These are phyloP conservation scores for Phaenicophaeus curvirostris DNA, from an alignment of 2,797 vertebrate species.

Conservation along the genomic window DNA sequence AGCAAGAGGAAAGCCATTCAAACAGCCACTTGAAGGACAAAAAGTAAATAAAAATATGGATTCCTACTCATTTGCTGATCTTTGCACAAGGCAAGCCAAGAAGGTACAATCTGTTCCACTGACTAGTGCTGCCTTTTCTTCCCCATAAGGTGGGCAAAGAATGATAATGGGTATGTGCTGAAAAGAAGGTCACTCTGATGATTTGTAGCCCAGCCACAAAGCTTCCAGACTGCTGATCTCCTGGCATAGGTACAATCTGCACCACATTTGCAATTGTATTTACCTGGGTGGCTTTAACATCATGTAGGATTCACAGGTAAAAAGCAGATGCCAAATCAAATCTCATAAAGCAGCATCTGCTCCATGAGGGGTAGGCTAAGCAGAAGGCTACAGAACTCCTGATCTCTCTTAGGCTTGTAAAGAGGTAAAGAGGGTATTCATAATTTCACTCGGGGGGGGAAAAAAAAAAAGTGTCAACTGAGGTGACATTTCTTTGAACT, in stretches of 20 bases:
- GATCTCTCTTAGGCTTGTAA: not conserved
- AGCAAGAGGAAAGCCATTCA: not conserved
- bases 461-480: not conserved
- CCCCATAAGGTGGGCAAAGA: not conserved
- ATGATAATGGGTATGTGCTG: rapidly evolving
- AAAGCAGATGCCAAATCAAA: not conserved
- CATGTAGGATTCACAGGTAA: not conserved
- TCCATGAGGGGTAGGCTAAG: not conserved
- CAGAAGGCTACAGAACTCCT: not conserved
- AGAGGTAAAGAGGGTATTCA: not conserved
- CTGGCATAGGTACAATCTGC: not conserved
- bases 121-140: not conserved
- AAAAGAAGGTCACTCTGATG: not conserved
- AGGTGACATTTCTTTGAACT: not conserved
- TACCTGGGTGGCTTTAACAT: constrained; percentile 5
- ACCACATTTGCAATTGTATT: not conserved
- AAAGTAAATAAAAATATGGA: not conserved
- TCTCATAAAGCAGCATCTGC: not conserved
- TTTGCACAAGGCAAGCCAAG: not conserved
- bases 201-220: not conserved
- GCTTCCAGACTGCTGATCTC: not conserved
- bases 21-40: not conserved
- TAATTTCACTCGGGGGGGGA: not conserved
- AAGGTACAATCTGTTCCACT: not conserved
- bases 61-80: not conserved